These are phyloP conservation scores for Eupithecia pulchellata DNA, from an alignment of 2,888 invertebrate genomes.

Conservation along the genomic window DNA sequence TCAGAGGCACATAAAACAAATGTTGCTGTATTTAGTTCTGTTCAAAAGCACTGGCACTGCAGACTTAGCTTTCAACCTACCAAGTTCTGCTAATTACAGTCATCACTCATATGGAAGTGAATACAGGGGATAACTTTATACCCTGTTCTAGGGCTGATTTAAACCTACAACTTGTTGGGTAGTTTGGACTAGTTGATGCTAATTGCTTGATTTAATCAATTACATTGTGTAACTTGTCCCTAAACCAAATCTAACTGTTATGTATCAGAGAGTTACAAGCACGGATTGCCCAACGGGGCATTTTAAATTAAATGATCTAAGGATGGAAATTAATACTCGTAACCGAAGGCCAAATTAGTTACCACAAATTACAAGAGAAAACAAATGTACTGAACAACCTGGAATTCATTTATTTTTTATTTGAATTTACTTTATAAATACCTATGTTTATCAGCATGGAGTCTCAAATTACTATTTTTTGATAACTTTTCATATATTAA, in stretches of 20 bases:
- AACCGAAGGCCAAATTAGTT: background rate
- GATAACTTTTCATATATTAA: no score
- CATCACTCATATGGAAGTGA: conserved; percentile 3
- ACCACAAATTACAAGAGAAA: no score
- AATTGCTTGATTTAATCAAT: conserved; percentile 20
- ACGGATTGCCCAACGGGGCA: conserved; percentile 1
- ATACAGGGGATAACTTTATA: background rate
- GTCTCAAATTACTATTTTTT: no score
- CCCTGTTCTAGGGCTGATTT: conserved; percentile 14
- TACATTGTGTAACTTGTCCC: conserved; percentile 4
- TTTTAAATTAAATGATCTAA: background rate
- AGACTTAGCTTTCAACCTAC: background rate
- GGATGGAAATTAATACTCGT: background rate
- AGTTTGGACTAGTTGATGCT: conserved; percentile 17
- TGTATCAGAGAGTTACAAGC: background rate
- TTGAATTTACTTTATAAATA: no score
- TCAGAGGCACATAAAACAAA: no score
- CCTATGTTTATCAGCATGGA: no score
- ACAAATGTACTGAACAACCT: no score
- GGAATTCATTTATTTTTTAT: no score
- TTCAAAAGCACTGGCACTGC: background rate
- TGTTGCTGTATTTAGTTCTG: no score
- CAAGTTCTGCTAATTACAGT: background rate
- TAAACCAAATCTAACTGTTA: background rate
- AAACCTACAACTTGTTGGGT: conserved; percentile 19